Evolutionary conservation across 1,140 invertebrate genomes (phyloP).

Genomic region (Papilio helenus): DNA sequence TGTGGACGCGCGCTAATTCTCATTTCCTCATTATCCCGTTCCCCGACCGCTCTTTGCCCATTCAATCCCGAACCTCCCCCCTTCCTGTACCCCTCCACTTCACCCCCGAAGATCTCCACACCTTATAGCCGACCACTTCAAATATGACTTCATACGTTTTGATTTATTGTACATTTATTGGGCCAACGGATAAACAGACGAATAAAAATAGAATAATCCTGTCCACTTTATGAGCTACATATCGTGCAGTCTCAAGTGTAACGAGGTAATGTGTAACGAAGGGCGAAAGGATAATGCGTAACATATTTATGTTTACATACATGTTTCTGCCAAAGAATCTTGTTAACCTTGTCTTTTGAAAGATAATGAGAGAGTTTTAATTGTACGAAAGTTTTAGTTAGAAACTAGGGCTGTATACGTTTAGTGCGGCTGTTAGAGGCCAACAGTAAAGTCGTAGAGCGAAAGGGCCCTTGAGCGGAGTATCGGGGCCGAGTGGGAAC

Average conservation of each 20-base stretch:
- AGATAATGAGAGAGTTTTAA: too few species aligned
- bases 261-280: slow-evolving; percentile 17
- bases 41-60: slow-evolving; percentile 63
- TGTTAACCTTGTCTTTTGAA: too few species aligned
- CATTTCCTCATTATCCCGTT: slow-evolving; percentile 79
- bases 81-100: slow-evolving; percentile 42
- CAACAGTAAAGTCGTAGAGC: slow-evolving; percentile 60
- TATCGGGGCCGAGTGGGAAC: slow-evolving; percentile 59
- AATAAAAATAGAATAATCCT: slow-evolving; percentile 62
- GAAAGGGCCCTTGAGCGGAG: slow-evolving; percentile 65
- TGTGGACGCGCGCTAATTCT: slow-evolving; percentile 76
- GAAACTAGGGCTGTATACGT: not conserved
- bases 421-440: slow-evolving; percentile 64
- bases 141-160: slow-evolving; percentile 76
- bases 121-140: slow-evolving; percentile 51
- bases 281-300: slow-evolving; percentile 12
- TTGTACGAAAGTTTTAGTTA: not conserved
- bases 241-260: slow-evolving; percentile 46
- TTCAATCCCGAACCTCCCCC: slow-evolving; percentile 56
- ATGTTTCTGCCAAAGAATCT: too few species aligned
- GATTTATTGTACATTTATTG: slow-evolving; percentile 80
- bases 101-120: slow-evolving; percentile 41
- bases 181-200: slow-evolving; percentile 53
- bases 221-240: slow-evolving; percentile 41
- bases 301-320: too few species aligned